These are phyloP conservation scores for Empidonax alnorum DNA, from an alignment of 2,113 vertebrate species.

Conservation along the genomic window DNA sequence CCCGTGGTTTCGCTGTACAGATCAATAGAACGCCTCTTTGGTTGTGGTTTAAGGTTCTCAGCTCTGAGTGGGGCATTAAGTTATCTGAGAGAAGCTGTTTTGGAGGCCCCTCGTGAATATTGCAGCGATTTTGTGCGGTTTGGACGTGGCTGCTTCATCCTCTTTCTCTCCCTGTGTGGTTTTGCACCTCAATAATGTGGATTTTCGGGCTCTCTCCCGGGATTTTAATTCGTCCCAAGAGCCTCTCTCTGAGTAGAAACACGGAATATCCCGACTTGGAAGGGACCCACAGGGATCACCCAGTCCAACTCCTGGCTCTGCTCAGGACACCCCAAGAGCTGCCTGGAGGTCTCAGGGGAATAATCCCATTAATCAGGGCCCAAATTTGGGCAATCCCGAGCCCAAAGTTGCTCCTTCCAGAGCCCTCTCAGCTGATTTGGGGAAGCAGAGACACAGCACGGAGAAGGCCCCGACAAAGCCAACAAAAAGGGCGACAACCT, in stretches of 20 bases:
- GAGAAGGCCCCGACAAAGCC: background rate
- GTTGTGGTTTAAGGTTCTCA: background rate
- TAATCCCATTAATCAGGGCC: background rate
- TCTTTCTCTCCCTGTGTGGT: background rate
- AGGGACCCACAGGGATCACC: rapidly evolving
- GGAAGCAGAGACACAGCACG: rapidly evolving
- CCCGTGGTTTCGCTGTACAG: background rate
- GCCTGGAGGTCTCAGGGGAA: rapidly evolving
- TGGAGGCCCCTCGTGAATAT: background rate
- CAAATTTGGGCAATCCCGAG: background rate
- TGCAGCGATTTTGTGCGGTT: background rate
- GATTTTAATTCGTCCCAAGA: background rate
- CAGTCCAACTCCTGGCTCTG: background rate
- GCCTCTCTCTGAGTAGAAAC: background rate
- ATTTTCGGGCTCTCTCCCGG: background rate
- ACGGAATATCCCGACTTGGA: background rate
- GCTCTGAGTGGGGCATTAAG: background rate
- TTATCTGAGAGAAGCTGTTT: background rate
- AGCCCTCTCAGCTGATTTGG: too few relatives aligned
- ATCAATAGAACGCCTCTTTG: constrained; percentile 31
- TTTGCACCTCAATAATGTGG: rapidly evolving
- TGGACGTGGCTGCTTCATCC: background rate
- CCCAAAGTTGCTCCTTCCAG: background rate
- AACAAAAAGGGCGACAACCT: background rate
- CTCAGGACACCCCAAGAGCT: background rate